Percentiles rank a stretch among this genome's conserved stretches.
phyloP scores from a whole-genome alignment of 2,113 vertebrate species.

The Catharus minimus region DNA sequence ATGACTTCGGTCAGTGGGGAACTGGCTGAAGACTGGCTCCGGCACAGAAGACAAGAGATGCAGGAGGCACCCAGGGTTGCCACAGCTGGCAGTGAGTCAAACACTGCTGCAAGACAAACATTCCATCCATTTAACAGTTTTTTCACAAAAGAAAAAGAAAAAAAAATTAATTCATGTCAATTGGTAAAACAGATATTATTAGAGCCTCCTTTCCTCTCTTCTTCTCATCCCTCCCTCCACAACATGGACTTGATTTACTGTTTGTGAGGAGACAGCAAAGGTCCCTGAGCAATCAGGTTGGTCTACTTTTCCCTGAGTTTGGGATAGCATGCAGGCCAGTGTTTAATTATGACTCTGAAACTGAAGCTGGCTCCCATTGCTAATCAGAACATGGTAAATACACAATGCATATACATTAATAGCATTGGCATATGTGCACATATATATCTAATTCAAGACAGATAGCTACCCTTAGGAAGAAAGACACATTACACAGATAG shows the following conservation, averaged over 20 bases:
- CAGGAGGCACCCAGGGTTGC: neutral
- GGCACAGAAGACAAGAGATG: neutral
- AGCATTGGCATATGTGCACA: neutral
- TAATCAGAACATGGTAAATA: neutral
- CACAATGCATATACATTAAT: neutral
- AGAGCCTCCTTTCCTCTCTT: neutral
- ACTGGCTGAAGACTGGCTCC: neutral
- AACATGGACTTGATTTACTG: neutral
- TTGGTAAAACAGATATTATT: neutral
- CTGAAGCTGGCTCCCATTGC: neutral
- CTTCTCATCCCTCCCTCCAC: neutral
- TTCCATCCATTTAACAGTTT: neutral
- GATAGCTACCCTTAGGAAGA: neutral
- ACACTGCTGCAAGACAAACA: neutral
- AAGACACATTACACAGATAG: neutral
- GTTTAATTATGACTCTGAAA: neutral
- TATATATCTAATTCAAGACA: neutral
- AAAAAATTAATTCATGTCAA: neutral
- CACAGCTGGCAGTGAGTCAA: neutral
- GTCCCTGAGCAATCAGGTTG: neutral
- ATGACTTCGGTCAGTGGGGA: fast-evolving
- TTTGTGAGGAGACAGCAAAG: neutral
- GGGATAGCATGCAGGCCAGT: neutral
- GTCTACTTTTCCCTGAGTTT: neutral
- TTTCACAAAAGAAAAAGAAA: neutral